phyloP scores from a whole-genome alignment of 1,140 invertebrate genomes.

The Cardiocondyla obscurior region DNA sequence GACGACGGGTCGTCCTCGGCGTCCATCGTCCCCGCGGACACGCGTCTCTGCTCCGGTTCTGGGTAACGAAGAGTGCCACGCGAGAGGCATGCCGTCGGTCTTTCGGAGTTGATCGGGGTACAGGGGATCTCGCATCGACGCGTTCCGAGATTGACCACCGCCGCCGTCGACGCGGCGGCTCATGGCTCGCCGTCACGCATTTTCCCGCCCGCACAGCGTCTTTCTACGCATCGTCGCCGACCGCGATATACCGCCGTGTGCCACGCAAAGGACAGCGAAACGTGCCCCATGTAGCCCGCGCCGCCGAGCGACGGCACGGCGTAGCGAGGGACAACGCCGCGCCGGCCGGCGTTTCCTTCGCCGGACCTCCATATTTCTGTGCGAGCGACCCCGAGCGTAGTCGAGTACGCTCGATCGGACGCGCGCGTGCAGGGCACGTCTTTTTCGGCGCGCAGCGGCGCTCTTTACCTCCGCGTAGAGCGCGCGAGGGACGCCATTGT shows the following conservation, averaged over 20 bases:
- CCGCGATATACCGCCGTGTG: not conserved
- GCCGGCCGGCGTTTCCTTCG: constrained; percentile 77
- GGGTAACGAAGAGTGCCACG: too few species aligned
- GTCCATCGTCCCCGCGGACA: not conserved
- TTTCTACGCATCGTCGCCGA: not conserved
- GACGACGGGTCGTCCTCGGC: not conserved
- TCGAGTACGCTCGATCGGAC: constrained; percentile 35
- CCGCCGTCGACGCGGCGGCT: not conserved
- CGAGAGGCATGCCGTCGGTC: too few species aligned
- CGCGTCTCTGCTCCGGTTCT: not conserved
- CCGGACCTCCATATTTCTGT: constrained; percentile 40
- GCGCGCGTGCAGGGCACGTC: not conserved
- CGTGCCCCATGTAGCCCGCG: not conserved
- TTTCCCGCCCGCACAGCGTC: constrained; percentile 38
- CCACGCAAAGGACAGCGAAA: not conserved
- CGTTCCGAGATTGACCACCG: constrained; percentile 11
- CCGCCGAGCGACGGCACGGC: constrained; percentile 51
- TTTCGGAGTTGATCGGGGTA: too few species aligned
- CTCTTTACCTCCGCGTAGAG: constrained; percentile 29
- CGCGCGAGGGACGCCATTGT: constrained; percentile 71
- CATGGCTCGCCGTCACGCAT: not conserved
- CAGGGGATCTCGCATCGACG: constrained; percentile 4
- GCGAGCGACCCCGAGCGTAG: not conserved
- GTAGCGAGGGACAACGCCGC: constrained; percentile 68
- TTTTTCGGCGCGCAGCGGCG: constrained; percentile 20